These are phyloP conservation scores for Delphinapterus leucas DNA, from an alignment of 2,113 vertebrate species.

Conservation along the genomic window DNA sequence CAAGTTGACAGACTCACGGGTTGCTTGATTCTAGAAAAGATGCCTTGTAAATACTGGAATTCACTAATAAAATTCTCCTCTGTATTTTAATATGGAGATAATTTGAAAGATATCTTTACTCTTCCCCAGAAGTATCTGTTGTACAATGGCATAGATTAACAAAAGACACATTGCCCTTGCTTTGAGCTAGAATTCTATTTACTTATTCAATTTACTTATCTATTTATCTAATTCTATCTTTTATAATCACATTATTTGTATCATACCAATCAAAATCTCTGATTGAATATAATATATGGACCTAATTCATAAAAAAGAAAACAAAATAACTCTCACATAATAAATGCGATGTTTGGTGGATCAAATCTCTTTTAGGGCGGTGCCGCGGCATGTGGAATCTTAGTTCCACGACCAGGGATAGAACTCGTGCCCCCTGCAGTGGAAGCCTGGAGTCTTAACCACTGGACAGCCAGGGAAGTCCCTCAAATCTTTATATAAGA, in stretches of 20 bases:
- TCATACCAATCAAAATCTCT: not conserved
- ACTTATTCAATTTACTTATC: too few relatives aligned
- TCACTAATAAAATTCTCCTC: not conserved
- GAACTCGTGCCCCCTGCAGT: too few relatives aligned
- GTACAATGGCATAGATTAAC: not conserved
- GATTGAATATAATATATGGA: not conserved
- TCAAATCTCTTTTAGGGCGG: not conserved
- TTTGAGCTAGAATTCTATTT: not conserved
- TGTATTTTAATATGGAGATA: not conserved
- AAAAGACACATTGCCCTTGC: not conserved
- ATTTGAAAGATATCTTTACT: not conserved
- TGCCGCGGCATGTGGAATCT: too few relatives aligned
- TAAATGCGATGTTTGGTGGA: not conserved
- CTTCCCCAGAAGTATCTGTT: not conserved
- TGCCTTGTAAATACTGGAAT: not conserved
- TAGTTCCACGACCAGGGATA: too few relatives aligned
- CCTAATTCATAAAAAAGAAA: slow-evolving; percentile 10
- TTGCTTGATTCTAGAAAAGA: not conserved
- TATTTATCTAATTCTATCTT: not conserved
- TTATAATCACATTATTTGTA: not conserved
- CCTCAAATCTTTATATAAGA: not conserved
- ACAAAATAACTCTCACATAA: not conserved
- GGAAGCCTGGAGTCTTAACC: too few relatives aligned
- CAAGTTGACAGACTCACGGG: not conserved
- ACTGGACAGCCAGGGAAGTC: too few relatives aligned